phyloP scores from a whole-genome alignment of 2,888 invertebrate genomes.

The Eupsilia transversa region DNA sequence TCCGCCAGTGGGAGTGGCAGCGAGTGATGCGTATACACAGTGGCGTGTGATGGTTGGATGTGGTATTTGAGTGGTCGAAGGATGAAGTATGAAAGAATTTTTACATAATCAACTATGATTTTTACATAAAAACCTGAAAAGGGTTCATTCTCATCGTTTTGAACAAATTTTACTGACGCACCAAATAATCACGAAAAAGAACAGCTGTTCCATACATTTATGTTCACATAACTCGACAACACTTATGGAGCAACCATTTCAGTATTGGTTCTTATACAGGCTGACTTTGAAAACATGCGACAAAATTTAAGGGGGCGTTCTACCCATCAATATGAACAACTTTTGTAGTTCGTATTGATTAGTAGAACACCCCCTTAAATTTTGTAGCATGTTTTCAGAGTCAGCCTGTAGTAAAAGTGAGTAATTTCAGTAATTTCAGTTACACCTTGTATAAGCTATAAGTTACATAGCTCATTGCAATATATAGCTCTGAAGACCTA shows the following conservation, averaged over 20 bases:
- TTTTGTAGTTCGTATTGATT: too few relatives aligned
- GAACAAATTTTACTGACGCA: neutral
- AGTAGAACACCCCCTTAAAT: too few relatives aligned
- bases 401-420: too few relatives aligned
- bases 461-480: neutral
- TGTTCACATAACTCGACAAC: too few relatives aligned
- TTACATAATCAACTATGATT: too few relatives aligned
- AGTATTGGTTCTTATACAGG: too few relatives aligned
- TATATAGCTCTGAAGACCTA: neutral
- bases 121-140: neutral
- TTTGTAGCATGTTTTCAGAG: too few relatives aligned
- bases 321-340: too few relatives aligned
- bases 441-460: neutral
- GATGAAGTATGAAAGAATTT: neutral
- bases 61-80: neutral
- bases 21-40: constrained; percentile 51
- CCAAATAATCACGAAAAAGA: neutral
- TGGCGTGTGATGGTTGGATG: neutral
- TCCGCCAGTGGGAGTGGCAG: constrained; percentile 68
- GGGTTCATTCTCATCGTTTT: neutral
- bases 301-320: too few relatives aligned
- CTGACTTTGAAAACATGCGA: too few relatives aligned
- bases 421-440: neutral
- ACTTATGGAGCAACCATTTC: too few relatives aligned
- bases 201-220: neutral